These are phyloP conservation scores for Gadopsis bispinosus DNA, from an alignment of 2,797 vertebrate species.

Conservation along the genomic window DNA sequence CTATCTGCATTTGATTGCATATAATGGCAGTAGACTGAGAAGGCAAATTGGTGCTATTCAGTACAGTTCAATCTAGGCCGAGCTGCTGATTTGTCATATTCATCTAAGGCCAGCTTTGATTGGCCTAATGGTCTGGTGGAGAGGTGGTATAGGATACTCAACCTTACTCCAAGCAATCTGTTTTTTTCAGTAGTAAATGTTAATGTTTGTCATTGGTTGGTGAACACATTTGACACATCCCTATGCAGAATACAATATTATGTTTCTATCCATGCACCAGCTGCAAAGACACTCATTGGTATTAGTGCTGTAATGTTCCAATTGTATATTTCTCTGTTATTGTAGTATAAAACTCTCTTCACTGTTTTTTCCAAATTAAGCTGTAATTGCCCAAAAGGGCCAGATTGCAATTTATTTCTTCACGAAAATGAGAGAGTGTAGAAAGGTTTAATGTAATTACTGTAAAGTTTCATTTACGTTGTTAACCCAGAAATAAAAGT, in stretches of 20 bases:
- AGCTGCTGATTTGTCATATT: conserved; percentile 75
- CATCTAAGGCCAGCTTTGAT: conserved; percentile 67
- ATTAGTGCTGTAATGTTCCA: neutral
- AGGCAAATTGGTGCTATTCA: conserved; percentile 79
- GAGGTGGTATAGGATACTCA: conserved; percentile 33
- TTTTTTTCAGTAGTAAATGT: conserved; percentile 27
- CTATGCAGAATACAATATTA: neutral
- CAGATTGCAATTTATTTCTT: neutral
- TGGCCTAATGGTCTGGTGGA: conserved; percentile 64
- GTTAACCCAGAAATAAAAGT: conserved; percentile 38
- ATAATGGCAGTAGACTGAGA: conserved; percentile 72
- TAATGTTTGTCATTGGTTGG: conserved; percentile 10
- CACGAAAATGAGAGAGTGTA: neutral
- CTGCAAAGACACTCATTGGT: neutral
- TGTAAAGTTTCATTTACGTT: conserved; percentile 22
- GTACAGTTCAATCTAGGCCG: conserved; percentile 55
- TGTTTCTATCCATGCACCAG: neutral
- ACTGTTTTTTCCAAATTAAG: neutral
- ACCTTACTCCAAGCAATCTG: conserved; percentile 30
- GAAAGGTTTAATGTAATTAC: conserved; percentile 13
- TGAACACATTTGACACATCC: conserved; percentile 26
- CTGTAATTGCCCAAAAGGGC: neutral
- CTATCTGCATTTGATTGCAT: conserved; percentile 78
- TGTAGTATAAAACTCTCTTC: neutral
- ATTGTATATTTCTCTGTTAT: neutral